Evolutionary conservation across 2,888 invertebrate species (phyloP).

Genomic region (Dromius quadrimaculatus): DNA sequence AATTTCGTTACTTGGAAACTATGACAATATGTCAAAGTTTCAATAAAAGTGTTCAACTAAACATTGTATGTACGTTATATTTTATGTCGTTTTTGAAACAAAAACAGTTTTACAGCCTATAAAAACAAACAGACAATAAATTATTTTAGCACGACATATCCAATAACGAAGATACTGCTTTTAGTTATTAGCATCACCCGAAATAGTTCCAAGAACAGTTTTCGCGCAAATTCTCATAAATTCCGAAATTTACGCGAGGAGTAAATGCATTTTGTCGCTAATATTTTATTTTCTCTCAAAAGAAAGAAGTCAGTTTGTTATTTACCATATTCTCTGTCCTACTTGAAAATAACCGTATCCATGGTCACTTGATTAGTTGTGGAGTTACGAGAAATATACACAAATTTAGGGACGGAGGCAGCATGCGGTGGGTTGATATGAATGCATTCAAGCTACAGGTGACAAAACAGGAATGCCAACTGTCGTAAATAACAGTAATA

Average conservation of each 20-base stretch:
- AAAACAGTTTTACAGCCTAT: neutral
- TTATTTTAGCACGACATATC: constrained; percentile 6
- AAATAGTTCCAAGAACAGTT: constrained; percentile 35
- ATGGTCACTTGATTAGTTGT: constrained; percentile 38
- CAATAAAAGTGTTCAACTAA: too few relatives aligned
- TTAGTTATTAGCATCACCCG: constrained; percentile 19
- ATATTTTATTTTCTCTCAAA: constrained; percentile 24
- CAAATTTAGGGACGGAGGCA: constrained; percentile 39
- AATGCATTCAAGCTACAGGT: constrained; percentile 47
- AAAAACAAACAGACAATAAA: constrained; percentile 3
- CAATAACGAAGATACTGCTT: constrained; percentile 5
- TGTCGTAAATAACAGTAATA: constrained; percentile 45
- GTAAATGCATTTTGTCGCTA: constrained; percentile 35
- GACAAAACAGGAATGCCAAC: constrained; percentile 50
- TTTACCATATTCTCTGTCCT: constrained; percentile 23
- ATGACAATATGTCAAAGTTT: too few relatives aligned
- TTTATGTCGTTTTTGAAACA: neutral
- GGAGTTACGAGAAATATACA: constrained; percentile 47
- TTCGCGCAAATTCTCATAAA: constrained; percentile 32
- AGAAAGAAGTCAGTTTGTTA: neutral
- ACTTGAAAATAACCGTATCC: neutral
- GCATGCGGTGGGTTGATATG: constrained; percentile 43
- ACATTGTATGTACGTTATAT: neutral
- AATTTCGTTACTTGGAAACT: too few relatives aligned
- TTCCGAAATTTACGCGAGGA: constrained; percentile 40